phyloP scores from a whole-genome alignment of 64 coral and sea anemone species.

The Montipora foliosa region DNA sequence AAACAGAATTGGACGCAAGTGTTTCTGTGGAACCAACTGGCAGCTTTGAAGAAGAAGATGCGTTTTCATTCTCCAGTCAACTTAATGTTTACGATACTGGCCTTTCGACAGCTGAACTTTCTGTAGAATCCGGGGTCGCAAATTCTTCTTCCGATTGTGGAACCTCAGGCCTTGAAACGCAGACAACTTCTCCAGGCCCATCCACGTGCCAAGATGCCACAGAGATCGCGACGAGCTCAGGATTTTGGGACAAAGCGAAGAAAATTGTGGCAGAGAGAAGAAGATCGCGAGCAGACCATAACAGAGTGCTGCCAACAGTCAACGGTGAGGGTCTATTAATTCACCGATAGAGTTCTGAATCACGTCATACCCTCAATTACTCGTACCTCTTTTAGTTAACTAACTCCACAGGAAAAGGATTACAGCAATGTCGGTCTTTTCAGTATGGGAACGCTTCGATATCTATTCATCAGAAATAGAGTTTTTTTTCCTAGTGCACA shows the following conservation, averaged over 20 bases:
- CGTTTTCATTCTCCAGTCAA: constrained; percentile 10
- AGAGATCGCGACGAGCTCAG: not conserved
- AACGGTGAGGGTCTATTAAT: not conserved
- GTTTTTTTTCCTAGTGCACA: too few relatives aligned
- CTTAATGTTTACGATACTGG: not conserved
- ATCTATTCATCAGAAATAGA: too few relatives aligned
- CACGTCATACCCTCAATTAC: not conserved
- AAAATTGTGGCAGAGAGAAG: not conserved
- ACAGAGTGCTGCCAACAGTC: not conserved
- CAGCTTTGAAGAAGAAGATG: not conserved
- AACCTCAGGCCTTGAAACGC: not conserved
- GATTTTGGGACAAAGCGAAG: not conserved
- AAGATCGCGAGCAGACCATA: not conserved
- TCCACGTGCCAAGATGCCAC: not conserved
- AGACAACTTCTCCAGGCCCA: not conserved
- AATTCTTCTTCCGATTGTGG: not conserved
- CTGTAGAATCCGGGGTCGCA: not conserved
- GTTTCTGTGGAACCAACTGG: not conserved
- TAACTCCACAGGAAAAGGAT: too few relatives aligned
- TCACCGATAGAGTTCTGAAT: not conserved
- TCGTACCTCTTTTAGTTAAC: too few relatives aligned
- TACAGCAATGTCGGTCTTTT: too few relatives aligned
- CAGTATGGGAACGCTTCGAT: too few relatives aligned
- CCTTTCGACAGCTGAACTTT: not conserved
- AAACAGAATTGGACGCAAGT: not conserved